These are phyloP conservation scores for Danaus plexippus DNA, from an alignment of 1,140 invertebrate species.

Conservation along the genomic window DNA sequence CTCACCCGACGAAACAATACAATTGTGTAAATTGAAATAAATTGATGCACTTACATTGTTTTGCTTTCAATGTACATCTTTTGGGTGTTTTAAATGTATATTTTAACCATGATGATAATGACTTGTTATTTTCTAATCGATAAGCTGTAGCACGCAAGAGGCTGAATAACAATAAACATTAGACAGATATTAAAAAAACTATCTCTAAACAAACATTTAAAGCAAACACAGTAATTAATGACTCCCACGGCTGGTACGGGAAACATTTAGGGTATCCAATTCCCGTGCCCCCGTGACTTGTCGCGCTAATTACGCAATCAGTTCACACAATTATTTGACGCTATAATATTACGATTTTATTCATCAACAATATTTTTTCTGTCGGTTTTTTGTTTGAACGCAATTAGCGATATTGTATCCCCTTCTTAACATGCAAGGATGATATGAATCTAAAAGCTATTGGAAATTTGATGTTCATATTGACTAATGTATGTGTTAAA, in stretches of 20 bases:
- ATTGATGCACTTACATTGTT: slow-evolving; percentile 61
- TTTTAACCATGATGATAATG: too few relatives aligned
- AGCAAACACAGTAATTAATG: slow-evolving; percentile 53
- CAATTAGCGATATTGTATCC: too few relatives aligned
- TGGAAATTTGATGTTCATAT: too few relatives aligned
- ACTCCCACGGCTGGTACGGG: slow-evolving; percentile 50
- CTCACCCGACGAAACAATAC: slow-evolving; percentile 61
- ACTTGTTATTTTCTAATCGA: background rate
- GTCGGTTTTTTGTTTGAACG: too few relatives aligned
- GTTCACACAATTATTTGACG: slow-evolving; percentile 65
- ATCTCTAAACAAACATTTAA: slow-evolving; percentile 20
- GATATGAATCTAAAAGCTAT: too few relatives aligned
- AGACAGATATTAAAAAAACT: slow-evolving; percentile 1
- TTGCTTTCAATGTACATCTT: slow-evolving; percentile 27
- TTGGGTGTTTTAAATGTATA: too few relatives aligned
- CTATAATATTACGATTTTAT: background rate
- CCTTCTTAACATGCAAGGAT: too few relatives aligned
- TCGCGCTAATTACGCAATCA: slow-evolving; percentile 65
- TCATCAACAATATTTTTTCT: too few relatives aligned
- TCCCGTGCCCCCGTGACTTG: slow-evolving; percentile 59
- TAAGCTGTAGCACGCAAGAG: too few relatives aligned
- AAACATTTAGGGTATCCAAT: slow-evolving; percentile 29
- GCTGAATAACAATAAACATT: background rate
- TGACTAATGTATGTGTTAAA: too few relatives aligned
- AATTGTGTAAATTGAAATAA: slow-evolving; percentile 69